A percentile compares a stretch with the other conserved stretches of the same genome.
Evolutionary conservation across 2,113 vertebrate genomes (phyloP).

Genomic region (Setophaga coronata): DNA sequence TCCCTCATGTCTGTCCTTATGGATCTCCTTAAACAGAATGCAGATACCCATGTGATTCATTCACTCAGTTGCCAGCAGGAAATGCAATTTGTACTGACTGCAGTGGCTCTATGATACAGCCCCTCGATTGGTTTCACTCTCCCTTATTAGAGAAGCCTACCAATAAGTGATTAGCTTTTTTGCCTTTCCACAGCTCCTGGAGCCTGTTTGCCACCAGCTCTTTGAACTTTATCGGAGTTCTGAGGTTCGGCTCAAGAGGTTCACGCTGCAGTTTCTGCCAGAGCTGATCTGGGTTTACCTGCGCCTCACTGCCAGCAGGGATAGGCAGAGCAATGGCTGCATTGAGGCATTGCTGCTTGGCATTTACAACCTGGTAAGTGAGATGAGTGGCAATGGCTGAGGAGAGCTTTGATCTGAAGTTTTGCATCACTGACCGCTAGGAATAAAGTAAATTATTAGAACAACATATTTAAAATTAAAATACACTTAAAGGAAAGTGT

Average conservation of each 20-base stretch:
- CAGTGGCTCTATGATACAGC: not conserved
- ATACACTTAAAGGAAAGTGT: not conserved
- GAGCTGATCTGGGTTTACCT: constrained; percentile 96
- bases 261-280: constrained; percentile 95
- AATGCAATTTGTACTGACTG: not conserved
- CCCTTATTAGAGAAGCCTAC: not conserved
- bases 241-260: constrained; percentile 90
- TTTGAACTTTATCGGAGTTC: constrained; percentile 96
- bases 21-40: not conserved
- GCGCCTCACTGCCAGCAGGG: constrained; percentile 88
- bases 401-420: not conserved
- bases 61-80: not conserved
- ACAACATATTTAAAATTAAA: not conserved
- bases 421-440: not conserved
- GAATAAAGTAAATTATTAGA: not conserved
- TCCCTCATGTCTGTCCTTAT: not conserved
- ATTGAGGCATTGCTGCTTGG: constrained; percentile 94
- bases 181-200: constrained; percentile 84
- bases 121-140: not conserved
- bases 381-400: not conserved
- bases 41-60: not conserved
- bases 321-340: constrained; percentile 95
- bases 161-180: not conserved
- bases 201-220: constrained; percentile 97
- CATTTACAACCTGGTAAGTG: constrained; percentile 96